Conservation (phyloP, 2,888 invertebrate species). For the Mechanitis messenoides region DNA sequence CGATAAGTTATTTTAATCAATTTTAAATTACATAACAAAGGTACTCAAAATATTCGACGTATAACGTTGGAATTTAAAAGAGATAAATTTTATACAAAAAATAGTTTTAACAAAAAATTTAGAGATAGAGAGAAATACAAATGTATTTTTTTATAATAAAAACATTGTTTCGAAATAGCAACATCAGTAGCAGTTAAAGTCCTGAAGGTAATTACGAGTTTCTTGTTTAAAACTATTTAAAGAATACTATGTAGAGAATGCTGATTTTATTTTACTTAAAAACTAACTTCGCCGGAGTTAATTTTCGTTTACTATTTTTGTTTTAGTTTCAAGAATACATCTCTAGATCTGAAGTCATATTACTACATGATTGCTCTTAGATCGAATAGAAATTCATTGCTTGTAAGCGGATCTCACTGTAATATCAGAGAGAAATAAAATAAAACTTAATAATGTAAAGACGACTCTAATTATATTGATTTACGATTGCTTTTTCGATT, state of each 20-base stretch:
- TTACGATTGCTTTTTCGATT: too few relatives aligned
- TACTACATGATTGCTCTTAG: neutral
- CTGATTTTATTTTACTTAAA: neutral
- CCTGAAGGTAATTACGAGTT: constrained; percentile 1
- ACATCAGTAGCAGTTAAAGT: neutral
- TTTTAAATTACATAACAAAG: too few relatives aligned
- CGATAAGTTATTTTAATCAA: too few relatives aligned
- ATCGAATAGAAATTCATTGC: neutral
- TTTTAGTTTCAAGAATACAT: neutral
- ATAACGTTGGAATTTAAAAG: neutral
- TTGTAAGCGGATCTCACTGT: neutral
- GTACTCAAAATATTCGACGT: neutral
- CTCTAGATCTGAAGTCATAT: neutral
- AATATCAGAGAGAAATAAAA: too few relatives aligned
- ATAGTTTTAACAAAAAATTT: neutral
- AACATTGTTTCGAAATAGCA: constrained; percentile 3
- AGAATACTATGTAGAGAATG: neutral
- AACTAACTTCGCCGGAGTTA: neutral
- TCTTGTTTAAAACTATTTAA: neutral
- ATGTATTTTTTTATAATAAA: constrained; percentile 2
- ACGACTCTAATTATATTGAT: too few relatives aligned
- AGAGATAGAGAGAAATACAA: neutral
- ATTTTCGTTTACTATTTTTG: neutral
- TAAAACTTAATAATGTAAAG: too few relatives aligned
- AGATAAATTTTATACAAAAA: neutral